A percentile compares a stretch with the other conserved stretches of the same genome.
phyloP scores from a whole-genome alignment of 35 echinoderm and acorn worm species.

The Stichopus chloronotus region DNA sequence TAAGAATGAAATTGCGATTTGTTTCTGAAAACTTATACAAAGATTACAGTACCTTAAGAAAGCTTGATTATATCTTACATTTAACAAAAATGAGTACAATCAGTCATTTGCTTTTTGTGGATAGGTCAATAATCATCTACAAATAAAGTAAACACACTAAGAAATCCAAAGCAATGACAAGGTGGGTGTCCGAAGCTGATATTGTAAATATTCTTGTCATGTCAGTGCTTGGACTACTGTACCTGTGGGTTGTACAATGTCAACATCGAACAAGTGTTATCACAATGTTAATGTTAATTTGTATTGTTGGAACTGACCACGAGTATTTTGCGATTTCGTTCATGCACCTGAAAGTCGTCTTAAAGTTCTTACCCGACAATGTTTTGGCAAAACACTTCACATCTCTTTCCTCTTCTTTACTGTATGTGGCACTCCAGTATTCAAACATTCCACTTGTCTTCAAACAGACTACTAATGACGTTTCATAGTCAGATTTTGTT shows the following conservation, averaged over 20 bases:
- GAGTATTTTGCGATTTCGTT: no score
- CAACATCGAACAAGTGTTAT: not conserved
- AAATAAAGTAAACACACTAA: not conserved
- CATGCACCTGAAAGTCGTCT: no score
- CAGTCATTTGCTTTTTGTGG: not conserved
- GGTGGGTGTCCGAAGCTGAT: no score
- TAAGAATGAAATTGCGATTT: no score
- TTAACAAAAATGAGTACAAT: no score
- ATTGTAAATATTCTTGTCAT: not conserved
- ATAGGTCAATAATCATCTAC: no score
- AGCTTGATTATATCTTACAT: no score
- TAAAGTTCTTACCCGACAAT: not conserved
- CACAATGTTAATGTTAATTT: not conserved
- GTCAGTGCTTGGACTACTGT: no score
- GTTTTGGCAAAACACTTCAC: conserved; percentile 18
- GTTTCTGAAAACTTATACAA: no score
- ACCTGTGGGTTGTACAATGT: no score
- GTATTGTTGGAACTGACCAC: not conserved
- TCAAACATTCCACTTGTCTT: conserved; percentile 16
- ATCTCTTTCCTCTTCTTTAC: not conserved
- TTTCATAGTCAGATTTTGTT: not conserved
- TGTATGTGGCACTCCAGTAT: conserved; percentile 31
- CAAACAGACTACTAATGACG: not conserved
- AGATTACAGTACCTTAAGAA: not conserved
- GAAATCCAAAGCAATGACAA: no score